Percentiles rank a stretch among this genome's conserved stretches.
Evolutionary conservation across 2,113 vertebrate genomes (phyloP).

Genomic region (Platichthys flesus): DNA sequence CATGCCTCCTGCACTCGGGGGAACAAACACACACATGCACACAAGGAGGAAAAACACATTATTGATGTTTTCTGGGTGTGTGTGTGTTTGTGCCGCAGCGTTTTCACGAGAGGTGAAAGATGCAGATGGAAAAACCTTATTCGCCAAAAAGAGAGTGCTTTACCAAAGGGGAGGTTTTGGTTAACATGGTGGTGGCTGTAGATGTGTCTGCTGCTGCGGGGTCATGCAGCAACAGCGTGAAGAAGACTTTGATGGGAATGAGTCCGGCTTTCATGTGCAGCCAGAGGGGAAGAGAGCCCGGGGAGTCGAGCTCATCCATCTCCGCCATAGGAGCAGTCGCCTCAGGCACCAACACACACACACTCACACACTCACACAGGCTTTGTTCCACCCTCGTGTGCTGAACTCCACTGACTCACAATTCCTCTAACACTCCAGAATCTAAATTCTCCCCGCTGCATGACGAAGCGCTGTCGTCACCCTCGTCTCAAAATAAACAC

Average conservation of each 20-base stretch:
- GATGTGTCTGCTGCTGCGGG: slow-evolving; percentile 19
- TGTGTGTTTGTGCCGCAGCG: not conserved
- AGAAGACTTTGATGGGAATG: slow-evolving; percentile 65
- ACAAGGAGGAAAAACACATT: slow-evolving; percentile 29
- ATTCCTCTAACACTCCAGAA: slow-evolving; percentile 33
- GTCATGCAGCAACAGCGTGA: slow-evolving; percentile 41
- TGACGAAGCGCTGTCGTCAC: slow-evolving; percentile 39
- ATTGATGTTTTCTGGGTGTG: slow-evolving; percentile 25
- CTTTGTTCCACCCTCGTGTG: slow-evolving; percentile 16
- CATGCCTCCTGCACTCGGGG: slow-evolving; percentile 28
- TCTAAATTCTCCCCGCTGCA: slow-evolving; percentile 38
- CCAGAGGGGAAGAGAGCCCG: slow-evolving; percentile 54
- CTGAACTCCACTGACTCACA: slow-evolving; percentile 40
- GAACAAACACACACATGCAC: slow-evolving; percentile 22
- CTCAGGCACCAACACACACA: slow-evolving; percentile 15
- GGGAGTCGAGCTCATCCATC: slow-evolving; percentile 61
- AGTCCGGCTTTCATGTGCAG: slow-evolving; percentile 67
- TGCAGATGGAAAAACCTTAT: not conserved
- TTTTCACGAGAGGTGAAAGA: slow-evolving; percentile 1
- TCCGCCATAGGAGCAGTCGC: slow-evolving; percentile 53
- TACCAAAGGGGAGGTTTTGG: not conserved
- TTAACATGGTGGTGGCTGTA: slow-evolving; percentile 21
- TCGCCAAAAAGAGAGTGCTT: not conserved
- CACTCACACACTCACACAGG: not conserved
- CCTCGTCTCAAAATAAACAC: slow-evolving; percentile 51